A percentile compares a stretch with the other conserved stretches of the same genome.
Evolutionary conservation across 2,888 invertebrate genomes (phyloP).

Genomic region (Platypus cylindrus): DNA sequence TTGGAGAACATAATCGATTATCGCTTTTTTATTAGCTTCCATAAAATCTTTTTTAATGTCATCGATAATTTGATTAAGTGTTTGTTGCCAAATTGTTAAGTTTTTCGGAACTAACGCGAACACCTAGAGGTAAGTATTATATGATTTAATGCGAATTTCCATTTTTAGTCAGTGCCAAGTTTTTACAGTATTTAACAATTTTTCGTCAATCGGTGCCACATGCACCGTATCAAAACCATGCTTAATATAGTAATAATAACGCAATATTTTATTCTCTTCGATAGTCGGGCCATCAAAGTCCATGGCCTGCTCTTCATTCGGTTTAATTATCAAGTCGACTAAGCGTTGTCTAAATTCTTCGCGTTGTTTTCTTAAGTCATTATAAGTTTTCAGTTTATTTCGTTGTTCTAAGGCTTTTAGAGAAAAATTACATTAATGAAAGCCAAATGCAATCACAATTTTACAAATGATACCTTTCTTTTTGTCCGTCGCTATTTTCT

Average conservation of each 20-base stretch:
- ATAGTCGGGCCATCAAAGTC: constrained; percentile 43
- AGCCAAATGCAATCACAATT: neutral
- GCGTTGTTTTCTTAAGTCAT: constrained; percentile 56
- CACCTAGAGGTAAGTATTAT: too few relatives aligned
- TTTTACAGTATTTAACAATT: constrained; percentile 49
- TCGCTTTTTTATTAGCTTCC: constrained; percentile 79
- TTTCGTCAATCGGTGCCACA: constrained; percentile 69
- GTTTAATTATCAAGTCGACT: constrained; percentile 58
- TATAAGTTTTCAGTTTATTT: constrained; percentile 44
- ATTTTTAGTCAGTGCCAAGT: neutral
- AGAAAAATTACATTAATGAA: neutral
- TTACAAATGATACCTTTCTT: constrained; percentile 32
- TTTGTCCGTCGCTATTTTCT: constrained; percentile 30
- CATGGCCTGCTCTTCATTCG: constrained; percentile 39
- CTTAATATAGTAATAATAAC: constrained; percentile 83
- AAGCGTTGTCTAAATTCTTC: constrained; percentile 73
- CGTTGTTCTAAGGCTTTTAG: constrained; percentile 34
- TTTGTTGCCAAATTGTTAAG: constrained; percentile 49
- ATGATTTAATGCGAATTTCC: neutral
- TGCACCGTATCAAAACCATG: constrained; percentile 85
- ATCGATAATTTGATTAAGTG: constrained; percentile 48
- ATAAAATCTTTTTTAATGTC: constrained; percentile 80
- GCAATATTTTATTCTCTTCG: constrained; percentile 54
- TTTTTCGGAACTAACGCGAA: constrained; percentile 49
- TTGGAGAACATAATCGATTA: constrained; percentile 81